Base-by-base conservation (phyloP, 2,888 invertebrate genomes). In the Protodeltote pygarga region DNA sequence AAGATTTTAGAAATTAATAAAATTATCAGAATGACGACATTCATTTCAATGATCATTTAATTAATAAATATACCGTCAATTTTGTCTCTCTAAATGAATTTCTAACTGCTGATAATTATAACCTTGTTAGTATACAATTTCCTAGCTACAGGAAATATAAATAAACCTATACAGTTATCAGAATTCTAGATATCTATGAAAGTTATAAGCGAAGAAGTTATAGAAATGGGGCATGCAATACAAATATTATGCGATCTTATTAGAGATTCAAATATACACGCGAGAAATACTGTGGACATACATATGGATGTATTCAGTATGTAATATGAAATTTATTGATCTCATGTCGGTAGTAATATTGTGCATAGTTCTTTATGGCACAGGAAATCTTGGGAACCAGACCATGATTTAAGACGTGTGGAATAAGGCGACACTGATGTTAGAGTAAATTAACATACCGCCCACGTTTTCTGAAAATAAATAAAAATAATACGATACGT, bases 241-340 rank as follows among this genome's bases (percentile, higher is more conserved):
- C 42, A 55, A 54, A 44, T 59, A 67, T 61, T 59, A 63, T 60
- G 50, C 48, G 38, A 53, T 59, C 66, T 59, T 69, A 73, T 74
- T 77, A 71, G 32, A 49, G 51, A 79, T 79, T 77, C 70, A 79
- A 62, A 70, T 73, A 75, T 75, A 71, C 75, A 55, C 64, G 39
- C 55, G 44, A 64, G 68, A 55, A 65, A 65, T 74, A 66, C 64
- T 66, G 59, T 23, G 10, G 47, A 29, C 50, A 68, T 73, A 63
- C 69, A 70, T 64, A 73, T 49, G 55, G 61, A 50, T 59, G 46
- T 31, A 44, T 32, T 35, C 32, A 47, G 28, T 23, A 44, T 32
- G 58, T 53, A 50, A 58, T 65, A 58, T 40, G 40, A 45, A 52
- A 61, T 65, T 65, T 65, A 62, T 62, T 58, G 65, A 61, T 42